These are phyloP conservation scores for Coranthus polyacanthus DNA, from an alignment of 2,797 vertebrate genomes.

Conservation along the genomic window DNA sequence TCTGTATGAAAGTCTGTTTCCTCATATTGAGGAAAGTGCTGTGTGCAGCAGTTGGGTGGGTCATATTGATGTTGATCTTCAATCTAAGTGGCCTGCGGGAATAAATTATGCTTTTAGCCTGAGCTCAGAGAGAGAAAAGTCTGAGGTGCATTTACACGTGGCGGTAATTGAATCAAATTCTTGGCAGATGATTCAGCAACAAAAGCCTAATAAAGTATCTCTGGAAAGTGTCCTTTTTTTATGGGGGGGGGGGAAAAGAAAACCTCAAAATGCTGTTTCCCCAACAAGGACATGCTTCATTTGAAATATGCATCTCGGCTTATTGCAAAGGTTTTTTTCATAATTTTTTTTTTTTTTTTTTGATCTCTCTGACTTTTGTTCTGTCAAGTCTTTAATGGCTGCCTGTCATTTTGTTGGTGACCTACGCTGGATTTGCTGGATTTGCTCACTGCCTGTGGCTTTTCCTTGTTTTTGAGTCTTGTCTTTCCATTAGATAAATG, in stretches of 20 bases:
- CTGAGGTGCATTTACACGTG: slow-evolving; percentile 39
- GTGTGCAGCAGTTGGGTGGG: slow-evolving; percentile 20
- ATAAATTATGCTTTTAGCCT: slow-evolving; percentile 42
- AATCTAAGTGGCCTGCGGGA: slow-evolving; percentile 31
- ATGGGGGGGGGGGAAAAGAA: background rate
- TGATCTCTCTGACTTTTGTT: background rate
- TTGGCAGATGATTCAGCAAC: slow-evolving; percentile 40
- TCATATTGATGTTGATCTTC: slow-evolving; percentile 34
- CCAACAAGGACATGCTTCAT: background rate
- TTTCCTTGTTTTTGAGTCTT: slow-evolving; percentile 3
- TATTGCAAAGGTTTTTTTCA: background rate
- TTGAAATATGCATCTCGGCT: background rate
- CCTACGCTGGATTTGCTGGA: slow-evolving; percentile 2
- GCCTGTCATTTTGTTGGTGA: background rate
- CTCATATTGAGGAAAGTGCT: slow-evolving; percentile 21
- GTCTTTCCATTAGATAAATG: slow-evolving; percentile 19
- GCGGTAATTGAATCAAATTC: slow-evolving; percentile 62
- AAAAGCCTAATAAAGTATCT: slow-evolving; percentile 10
- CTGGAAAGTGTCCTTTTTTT: slow-evolving; percentile 2
- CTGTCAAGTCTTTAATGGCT: background rate
- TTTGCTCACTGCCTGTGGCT: background rate
- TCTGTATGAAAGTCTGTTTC: no score
- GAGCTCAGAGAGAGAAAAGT: slow-evolving; percentile 28
- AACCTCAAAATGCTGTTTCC: background rate
- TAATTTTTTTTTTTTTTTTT: no score